Evolutionary conservation across 2,113 vertebrate species (phyloP).

Genomic region (Silurus meridionalis): DNA sequence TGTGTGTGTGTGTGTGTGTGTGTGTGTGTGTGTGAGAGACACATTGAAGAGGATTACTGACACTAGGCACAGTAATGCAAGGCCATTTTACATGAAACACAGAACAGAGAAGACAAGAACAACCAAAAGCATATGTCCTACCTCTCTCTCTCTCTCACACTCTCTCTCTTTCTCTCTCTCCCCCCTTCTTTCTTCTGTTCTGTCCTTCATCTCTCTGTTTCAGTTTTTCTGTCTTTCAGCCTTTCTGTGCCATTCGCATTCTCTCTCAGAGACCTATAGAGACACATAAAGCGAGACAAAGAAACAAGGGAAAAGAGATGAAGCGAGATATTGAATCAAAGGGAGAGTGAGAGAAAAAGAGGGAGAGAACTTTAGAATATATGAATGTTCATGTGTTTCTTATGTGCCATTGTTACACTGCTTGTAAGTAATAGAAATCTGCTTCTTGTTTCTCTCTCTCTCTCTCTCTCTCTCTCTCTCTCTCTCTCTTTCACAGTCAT

Average conservation of each 20-base stretch:
- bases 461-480: neutral
- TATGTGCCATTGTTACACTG: no score
- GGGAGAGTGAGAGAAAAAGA: no score
- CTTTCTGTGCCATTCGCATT: neutral
- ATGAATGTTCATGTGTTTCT: no score
- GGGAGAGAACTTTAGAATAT: no score
- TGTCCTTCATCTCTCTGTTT: neutral
- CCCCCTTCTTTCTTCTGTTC: neutral
- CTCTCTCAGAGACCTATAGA: no score
- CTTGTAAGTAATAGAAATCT: no score
- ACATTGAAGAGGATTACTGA: neutral
- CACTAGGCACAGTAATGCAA: neutral
- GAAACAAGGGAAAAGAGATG: no score
- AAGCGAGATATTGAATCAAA: no score
- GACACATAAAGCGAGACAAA: no score
- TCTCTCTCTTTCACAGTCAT: constrained; percentile 66
- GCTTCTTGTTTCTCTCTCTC: neutral
- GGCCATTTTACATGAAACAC: neutral
- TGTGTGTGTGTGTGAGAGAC: neutral
- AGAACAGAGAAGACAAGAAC: neutral
- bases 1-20: neutral
- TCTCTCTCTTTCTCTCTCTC: neutral
- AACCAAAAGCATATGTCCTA: neutral
- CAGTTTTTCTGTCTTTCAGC: neutral
- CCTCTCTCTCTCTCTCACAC: neutral